Conservation (phyloP, 2,113 vertebrate genomes). For the Rattus rattus region DNA sequence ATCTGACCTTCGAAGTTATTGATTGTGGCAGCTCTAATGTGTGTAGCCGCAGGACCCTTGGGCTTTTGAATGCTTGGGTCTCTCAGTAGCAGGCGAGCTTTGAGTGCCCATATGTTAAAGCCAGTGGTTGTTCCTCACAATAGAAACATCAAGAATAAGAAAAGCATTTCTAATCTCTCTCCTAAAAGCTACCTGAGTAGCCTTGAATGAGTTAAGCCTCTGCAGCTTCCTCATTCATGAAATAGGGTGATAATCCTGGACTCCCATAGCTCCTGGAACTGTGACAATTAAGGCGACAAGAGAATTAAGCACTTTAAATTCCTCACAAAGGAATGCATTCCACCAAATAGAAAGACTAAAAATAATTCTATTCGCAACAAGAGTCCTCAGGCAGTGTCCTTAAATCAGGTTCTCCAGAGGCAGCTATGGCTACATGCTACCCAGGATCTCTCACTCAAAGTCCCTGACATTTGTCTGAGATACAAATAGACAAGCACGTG, state of each 20-base stretch:
- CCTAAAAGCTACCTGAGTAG: constrained; percentile 1
- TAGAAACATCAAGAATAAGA: constrained; percentile 13
- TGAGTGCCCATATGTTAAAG: neutral
- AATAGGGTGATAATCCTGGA: constrained; percentile 48
- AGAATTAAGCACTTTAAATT: constrained; percentile 76
- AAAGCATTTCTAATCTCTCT: constrained; percentile 9
- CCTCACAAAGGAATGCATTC: constrained; percentile 68
- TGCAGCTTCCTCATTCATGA: constrained; percentile 65
- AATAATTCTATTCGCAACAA: constrained; percentile 61
- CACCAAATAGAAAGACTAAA: constrained; percentile 64
- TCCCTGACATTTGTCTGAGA: neutral
- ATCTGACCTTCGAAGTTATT: neutral
- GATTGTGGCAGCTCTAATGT: neutral
- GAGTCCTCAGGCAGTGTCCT: constrained; percentile 5
- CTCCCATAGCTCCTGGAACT: constrained; percentile 35
- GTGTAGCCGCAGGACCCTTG: neutral
- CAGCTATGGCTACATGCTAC: neutral
- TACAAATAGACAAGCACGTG: neutral
- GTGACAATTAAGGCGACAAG: constrained; percentile 41
- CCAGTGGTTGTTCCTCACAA: neutral
- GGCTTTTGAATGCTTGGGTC: neutral
- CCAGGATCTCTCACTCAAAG: neutral
- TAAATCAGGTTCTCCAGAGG: neutral
- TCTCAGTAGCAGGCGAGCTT: neutral
- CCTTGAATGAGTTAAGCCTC: neutral